Evolutionary conservation across 2,113 vertebrate genomes (phyloP).

Genomic region (Capreolus pygargus): DNA sequence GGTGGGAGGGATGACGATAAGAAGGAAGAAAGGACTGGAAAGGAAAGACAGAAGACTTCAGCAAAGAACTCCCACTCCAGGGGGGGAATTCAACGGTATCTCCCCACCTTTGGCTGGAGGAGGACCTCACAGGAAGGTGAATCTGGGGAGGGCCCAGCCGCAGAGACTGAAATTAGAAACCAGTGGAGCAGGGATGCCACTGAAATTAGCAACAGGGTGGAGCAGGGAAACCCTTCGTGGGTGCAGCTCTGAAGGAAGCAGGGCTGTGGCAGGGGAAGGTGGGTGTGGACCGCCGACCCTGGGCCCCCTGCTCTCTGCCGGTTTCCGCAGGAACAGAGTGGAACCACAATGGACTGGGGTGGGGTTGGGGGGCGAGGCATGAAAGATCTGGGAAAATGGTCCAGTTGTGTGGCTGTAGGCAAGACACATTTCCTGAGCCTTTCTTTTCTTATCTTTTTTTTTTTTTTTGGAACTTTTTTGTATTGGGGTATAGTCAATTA

Average conservation of each 20-base stretch:
- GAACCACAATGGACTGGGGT: no score
- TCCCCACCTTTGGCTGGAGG: neutral
- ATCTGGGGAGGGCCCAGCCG: neutral
- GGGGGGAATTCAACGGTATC: neutral
- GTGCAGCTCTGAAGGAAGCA: neutral
- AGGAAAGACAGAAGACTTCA: neutral
- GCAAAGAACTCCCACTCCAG: neutral
- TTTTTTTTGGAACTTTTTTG: neutral
- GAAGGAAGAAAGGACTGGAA: neutral
- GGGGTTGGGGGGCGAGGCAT: fast-evolving
- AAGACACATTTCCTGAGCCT: neutral
- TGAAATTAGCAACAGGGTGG: neutral
- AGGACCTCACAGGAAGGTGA: constrained; percentile 39
- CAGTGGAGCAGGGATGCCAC: neutral
- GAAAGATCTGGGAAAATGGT: neutral
- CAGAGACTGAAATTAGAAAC: neutral
- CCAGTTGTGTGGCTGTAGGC: no score
- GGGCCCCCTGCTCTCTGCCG: fast-evolving
- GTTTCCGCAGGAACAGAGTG: neutral
- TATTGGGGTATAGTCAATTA: neutral
- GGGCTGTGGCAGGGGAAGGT: neutral
- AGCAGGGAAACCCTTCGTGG: neutral
- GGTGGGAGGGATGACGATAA: neutral
- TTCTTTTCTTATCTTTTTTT: neutral
- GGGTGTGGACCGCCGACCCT: fast-evolving